Evolutionary conservation across 1,140 invertebrate species (phyloP).

Genomic region (Drosophila rufa): DNA sequence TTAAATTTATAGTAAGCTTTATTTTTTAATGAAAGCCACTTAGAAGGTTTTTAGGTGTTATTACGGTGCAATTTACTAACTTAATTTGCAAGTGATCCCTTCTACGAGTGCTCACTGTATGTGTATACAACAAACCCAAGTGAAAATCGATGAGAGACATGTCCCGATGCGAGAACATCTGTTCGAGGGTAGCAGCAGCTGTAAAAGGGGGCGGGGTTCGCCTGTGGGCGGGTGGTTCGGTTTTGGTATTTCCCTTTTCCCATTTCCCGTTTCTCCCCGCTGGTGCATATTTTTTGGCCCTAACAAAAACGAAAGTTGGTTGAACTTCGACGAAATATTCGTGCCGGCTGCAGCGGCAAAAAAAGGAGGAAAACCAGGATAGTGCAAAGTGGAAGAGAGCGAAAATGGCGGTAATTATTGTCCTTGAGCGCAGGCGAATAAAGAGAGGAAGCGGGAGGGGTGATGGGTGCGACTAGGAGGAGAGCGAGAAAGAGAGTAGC

Average conservation of each 20-base stretch:
- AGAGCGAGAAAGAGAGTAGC: constrained; percentile 24
- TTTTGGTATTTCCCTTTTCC: constrained; percentile 33
- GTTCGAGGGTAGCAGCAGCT: constrained; percentile 53
- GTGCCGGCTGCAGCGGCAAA: constrained; percentile 17
- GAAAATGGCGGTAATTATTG: constrained; percentile 62
- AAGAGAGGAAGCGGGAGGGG: constrained; percentile 5
- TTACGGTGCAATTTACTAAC: too few species aligned
- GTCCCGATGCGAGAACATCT: constrained; percentile 52
- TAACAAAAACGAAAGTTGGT: constrained; percentile 82
- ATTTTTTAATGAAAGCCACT: too few species aligned
- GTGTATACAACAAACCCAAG: constrained; percentile 41
- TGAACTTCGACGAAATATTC: constrained; percentile 68
- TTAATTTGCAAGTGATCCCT: too few species aligned
- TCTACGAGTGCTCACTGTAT: neutral
- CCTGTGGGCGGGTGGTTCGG: constrained; percentile 27
- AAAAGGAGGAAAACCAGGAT: constrained; percentile 35
- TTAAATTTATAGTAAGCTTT: too few species aligned
- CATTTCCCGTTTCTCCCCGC: constrained; percentile 30
- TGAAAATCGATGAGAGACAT: constrained; percentile 55
- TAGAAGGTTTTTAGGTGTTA: too few species aligned
- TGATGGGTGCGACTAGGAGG: constrained; percentile 2
- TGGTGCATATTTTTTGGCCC: constrained; percentile 67
- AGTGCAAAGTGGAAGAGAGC: constrained; percentile 58
- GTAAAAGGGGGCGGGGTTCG: constrained; percentile 32
- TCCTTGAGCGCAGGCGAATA: constrained; percentile 57